A percentile compares a stretch with the other conserved stretches of the same genome.
phyloP scores from a whole-genome alignment of 2,113 vertebrate genomes.

The Hippoglossus stenolepis region DNA sequence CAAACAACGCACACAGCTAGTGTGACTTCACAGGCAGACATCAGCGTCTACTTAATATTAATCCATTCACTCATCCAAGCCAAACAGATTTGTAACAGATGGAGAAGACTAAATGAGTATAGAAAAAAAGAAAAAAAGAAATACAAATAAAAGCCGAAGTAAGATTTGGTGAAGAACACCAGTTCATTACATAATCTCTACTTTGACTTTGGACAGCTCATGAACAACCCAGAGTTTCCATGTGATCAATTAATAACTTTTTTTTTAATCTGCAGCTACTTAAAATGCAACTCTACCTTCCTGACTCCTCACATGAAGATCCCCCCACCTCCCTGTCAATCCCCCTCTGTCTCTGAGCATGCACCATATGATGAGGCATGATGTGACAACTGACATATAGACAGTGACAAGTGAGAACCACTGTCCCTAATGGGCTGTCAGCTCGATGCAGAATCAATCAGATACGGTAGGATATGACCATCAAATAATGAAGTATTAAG shows the following conservation, averaged over 20 bases:
- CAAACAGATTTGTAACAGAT: not conserved
- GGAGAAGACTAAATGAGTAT: constrained; percentile 1
- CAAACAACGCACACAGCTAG: constrained; percentile 24
- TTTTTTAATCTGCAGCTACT: constrained; percentile 2
- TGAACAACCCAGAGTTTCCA: constrained; percentile 25
- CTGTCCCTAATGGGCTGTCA: constrained; percentile 9
- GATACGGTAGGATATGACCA: constrained; percentile 7
- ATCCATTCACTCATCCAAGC: constrained; percentile 4
- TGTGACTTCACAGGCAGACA: constrained; percentile 1
- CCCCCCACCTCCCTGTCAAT: not conserved
- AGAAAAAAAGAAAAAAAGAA: not conserved
- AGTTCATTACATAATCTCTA: constrained; percentile 35
- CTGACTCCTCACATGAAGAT: not conserved
- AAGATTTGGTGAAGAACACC: not conserved
- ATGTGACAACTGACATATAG: constrained; percentile 20
- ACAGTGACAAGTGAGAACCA: constrained; percentile 14
- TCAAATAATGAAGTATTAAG: not conserved
- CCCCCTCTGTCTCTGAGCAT: not conserved
- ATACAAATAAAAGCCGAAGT: not conserved
- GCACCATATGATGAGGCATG: not conserved
- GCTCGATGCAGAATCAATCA: constrained; percentile 38
- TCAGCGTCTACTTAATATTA: too few species aligned
- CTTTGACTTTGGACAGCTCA: constrained; percentile 44
- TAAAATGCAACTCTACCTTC: not conserved
- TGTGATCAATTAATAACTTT: constrained; percentile 29